phyloP scores from a whole-genome alignment of 1,140 invertebrate species.

The Papilio aristodemus region DNA sequence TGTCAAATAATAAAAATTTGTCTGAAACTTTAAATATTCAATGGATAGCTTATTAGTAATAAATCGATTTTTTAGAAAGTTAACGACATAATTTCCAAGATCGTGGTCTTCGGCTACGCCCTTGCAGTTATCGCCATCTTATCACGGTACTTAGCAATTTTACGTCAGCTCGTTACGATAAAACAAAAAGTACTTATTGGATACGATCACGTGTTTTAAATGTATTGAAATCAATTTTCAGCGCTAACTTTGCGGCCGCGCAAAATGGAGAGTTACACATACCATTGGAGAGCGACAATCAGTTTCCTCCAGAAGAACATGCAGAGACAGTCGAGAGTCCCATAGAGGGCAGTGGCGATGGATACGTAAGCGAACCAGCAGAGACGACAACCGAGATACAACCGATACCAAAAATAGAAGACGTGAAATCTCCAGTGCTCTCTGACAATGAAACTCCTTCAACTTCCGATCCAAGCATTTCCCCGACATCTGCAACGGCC shows the following conservation, averaged over 20 bases:
- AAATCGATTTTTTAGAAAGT: neutral
- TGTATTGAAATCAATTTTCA: conserved; percentile 56
- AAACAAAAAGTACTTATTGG: conserved; percentile 56
- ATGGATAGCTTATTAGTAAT: conserved; percentile 17
- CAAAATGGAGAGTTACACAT: conserved; percentile 66
- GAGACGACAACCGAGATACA: conserved; percentile 45
- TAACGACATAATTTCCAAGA: conserved; percentile 35
- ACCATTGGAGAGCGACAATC: conserved; percentile 63
- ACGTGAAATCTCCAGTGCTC: conserved; percentile 42
- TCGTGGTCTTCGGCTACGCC: conserved; percentile 51
- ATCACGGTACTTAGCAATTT: conserved; percentile 68
- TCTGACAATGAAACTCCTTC: conserved; percentile 38
- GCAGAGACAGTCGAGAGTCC: conserved; percentile 46
- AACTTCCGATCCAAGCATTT: conserved; percentile 33
- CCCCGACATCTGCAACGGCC: conserved; percentile 25
- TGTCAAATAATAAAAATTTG: neutral
- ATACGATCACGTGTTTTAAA: conserved; percentile 61
- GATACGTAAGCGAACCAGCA: conserved; percentile 46
- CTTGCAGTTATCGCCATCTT: conserved; percentile 70
- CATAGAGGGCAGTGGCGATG: conserved; percentile 62
- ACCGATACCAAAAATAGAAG: conserved; percentile 48
- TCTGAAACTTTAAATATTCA: neutral
- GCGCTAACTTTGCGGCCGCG: conserved; percentile 41
- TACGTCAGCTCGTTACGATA: conserved; percentile 71
- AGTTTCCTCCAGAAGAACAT: conserved; percentile 61